Evolutionary conservation across 37 sponge, comb jelly and placozoan species (phyloP).

Genomic region (Haliclona indistincta): DNA sequence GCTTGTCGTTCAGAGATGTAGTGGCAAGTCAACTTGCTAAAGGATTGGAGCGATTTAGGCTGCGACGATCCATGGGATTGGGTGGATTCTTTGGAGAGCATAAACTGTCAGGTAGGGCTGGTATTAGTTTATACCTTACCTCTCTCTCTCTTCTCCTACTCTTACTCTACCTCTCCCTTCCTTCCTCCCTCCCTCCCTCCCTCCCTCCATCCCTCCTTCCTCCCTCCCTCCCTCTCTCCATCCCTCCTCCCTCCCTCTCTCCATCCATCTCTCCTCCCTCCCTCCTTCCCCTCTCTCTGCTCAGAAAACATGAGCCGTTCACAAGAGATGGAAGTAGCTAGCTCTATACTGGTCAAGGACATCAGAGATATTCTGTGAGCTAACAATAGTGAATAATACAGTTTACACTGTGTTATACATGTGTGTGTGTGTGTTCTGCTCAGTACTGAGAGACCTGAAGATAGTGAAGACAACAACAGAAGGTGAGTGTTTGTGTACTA

Average conservation of each 20-base stretch:
- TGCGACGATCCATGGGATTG: constrained; percentile 65
- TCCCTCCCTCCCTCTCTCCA: not conserved
- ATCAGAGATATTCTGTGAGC: constrained; percentile 29
- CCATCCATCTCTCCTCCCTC: not conserved
- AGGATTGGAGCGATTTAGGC: constrained; percentile 49
- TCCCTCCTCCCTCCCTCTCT: not conserved
- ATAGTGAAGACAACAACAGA: not conserved
- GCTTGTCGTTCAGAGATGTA: constrained; percentile 20
- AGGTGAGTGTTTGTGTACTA: constrained; percentile 5
- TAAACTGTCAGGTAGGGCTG: constrained; percentile 35
- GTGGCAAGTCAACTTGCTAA: constrained; percentile 27
- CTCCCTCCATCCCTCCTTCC: not conserved
- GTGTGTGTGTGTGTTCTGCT: no score
- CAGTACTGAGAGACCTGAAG: not conserved
- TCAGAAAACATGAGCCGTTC: not conserved
- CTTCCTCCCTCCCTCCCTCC: not conserved
- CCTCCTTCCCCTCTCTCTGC: constrained; percentile 4
- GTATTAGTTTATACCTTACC: not conserved
- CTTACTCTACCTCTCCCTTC: not conserved
- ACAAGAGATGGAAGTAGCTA: not conserved
- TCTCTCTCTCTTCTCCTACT: constrained; percentile 7
- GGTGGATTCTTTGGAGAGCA: constrained; percentile 76
- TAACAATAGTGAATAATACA: no score
- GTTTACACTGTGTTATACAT: no score
- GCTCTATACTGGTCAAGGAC: not conserved